Evolutionary conservation across 2,888 invertebrate species (phyloP), one percentile per base, ranked within the genome.

Genomic region (Pyrrhia umbra): DNA sequence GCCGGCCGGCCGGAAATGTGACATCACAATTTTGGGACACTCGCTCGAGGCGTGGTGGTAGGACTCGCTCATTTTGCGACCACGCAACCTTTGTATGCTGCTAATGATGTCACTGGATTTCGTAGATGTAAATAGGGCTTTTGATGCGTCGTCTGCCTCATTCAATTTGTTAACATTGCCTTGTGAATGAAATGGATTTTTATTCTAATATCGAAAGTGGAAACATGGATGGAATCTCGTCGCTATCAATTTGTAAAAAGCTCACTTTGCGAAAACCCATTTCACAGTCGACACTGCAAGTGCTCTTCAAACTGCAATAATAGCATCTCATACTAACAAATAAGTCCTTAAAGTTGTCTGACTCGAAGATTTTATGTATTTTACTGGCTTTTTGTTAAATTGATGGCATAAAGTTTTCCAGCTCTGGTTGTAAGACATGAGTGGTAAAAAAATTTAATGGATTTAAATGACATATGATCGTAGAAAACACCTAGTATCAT

Each of bases 21-120:
- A 77, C 83, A 77, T 71, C 67, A 77, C 80, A 85, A 87, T 83
- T 88, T 82, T 63, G 79, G 74, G 78, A 75, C 77, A 72, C 68
- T 64, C 61, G 51, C 68, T 63, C 66, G 20, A 57, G 75, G 77
- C 70, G 69, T 71, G 65, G 75, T 69, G 61, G n/a, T n/a, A n/a
- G 60, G 56, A 72, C 45, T 62, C 51, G 46, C 46, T 76, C 40
- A 59, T 66, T 56, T 52, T 71, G 58, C 43, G 49, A 59, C 56
- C 68, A 68, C 60, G 71, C 65, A 69, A 74, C 68, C 75, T 66
- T 80, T 65, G 51, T 59, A 23, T 27, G 42, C 56, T 62, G 60
- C 45, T 63, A 71, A 73, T 71, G 60, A 68, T 67, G 43, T 21
- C 39, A 62, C 42, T 63, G 16, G 25, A 50, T 46, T 54, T 50